phyloP scores from a whole-genome alignment of 2,888 invertebrate species.

The Fragum sueziense region DNA sequence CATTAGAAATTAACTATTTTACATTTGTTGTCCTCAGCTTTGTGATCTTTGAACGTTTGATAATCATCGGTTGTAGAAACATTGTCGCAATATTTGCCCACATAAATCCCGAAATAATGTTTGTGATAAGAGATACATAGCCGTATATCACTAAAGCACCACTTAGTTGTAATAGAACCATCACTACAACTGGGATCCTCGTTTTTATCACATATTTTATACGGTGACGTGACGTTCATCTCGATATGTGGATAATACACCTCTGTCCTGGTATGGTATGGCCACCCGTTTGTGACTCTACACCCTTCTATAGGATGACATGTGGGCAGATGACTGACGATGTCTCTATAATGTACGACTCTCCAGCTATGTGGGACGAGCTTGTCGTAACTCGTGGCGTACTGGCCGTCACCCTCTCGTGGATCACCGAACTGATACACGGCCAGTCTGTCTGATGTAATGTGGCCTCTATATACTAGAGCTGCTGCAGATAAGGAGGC shows the following conservation, averaged over 20 bases:
- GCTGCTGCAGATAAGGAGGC: conserved; percentile 35
- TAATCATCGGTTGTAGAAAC: background rate
- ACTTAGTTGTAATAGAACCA: background rate
- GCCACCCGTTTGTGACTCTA: background rate
- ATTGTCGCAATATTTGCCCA: conserved; percentile 1
- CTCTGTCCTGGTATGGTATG: conserved; percentile 39
- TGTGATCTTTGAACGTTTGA: background rate
- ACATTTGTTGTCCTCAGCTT: background rate
- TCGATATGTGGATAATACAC: conserved; percentile 20
- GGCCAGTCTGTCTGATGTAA: conserved; percentile 7
- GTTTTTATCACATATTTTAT: conserved; percentile 30
- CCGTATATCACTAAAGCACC: background rate
- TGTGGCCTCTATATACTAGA: conserved; percentile 21
- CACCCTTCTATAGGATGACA: conserved; percentile 13
- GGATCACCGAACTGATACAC: conserved; percentile 49
- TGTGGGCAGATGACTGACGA: conserved; percentile 25
- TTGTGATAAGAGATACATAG: conserved; percentile 17
- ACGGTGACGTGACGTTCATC: conserved; percentile 21
- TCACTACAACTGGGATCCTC: conserved; percentile 31
- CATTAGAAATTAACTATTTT: background rate
- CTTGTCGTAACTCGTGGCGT: conserved; percentile 32
- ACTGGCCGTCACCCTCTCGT: conserved; percentile 37
- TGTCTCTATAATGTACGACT: conserved; percentile 36
- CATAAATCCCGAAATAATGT: conserved; percentile 9
- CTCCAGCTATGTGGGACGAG: conserved; percentile 43